These are phyloP conservation scores for Pluvialis apricaria DNA, from an alignment of 2,113 vertebrate species.

Conservation along the genomic window DNA sequence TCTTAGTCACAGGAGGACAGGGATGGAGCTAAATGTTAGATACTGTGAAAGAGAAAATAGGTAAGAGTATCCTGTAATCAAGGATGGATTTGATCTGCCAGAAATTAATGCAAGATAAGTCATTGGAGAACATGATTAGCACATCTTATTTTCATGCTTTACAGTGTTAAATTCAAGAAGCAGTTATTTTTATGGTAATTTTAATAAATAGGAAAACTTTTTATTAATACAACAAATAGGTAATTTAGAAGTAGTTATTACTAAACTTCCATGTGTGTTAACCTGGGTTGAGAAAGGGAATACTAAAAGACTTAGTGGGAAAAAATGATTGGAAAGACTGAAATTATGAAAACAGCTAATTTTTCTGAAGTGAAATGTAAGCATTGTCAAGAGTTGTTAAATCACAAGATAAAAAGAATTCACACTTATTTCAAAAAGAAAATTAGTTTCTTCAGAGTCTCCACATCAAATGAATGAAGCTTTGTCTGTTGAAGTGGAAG, in stretches of 20 bases:
- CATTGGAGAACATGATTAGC: neutral
- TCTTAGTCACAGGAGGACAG: neutral
- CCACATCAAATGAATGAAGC: conserved; percentile 39
- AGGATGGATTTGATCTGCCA: neutral
- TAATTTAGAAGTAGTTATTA: neutral
- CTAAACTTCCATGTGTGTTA: neutral
- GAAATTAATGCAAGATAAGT: neutral
- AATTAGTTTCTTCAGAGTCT: conserved; percentile 53
- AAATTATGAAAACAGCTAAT: conserved; percentile 17
- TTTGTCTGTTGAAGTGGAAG: conserved; percentile 46
- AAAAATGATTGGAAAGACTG: neutral
- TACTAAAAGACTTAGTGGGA: neutral
- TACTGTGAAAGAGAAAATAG: neutral
- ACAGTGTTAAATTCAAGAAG: neutral
- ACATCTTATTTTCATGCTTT: neutral
- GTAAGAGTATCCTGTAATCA: neutral
- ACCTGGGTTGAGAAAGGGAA: neutral
- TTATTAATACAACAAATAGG: neutral
- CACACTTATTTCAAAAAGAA: conserved; percentile 57
- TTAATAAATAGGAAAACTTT: neutral
- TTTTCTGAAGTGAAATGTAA: conserved; percentile 46
- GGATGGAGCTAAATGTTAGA: neutral
- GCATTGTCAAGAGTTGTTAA: conserved; percentile 39
- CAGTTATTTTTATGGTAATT: neutral
- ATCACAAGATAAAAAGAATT: conserved; percentile 54